Evolutionary conservation across 2,797 vertebrate genomes (phyloP), one percentile per base, ranked within the genome.

Genomic region (Rhyacichthys aspro): DNA sequence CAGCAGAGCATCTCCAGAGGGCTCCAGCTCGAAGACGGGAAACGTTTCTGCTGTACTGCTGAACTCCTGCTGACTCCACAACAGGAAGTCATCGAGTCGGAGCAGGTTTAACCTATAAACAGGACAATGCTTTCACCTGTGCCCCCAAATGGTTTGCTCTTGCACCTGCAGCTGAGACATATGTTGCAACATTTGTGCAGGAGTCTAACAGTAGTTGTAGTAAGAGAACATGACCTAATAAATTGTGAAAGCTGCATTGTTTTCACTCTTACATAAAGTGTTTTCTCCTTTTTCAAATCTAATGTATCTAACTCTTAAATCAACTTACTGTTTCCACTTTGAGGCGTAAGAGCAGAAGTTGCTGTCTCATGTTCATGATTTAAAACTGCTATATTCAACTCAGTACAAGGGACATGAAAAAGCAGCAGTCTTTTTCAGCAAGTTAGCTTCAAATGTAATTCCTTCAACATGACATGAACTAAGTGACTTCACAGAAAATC

Each of bases 1-100:
- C 74, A 72, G 60, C 63, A 75, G 72, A 85, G 70, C 62, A 73
- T 88, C 85, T 85, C 76, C 83, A 85, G 78, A 84, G 67, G 75
- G 65, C 61, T 54, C 48, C 17, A 55, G 63, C 67, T 46, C n/a
- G n/a, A 60, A 69, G 74, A 81, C 60, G 65, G 74, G 52, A 78
- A 85, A 69, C 57, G 58, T 61, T 74, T 79, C 15, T 34, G 10
- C 34, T 48, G 37, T 50, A 12, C 32, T 33, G 34, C 60, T 56
- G 18, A 19, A 42, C 52, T 63, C 11, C 7, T 38, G 11, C 9
- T 14, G 11, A 50, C 34, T 53, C 48, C 37, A 55, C n/a, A 15
- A 11, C 0, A 57, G 16, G 32, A 34, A 67, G 46, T 16, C 34
- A 3, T 14, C 39, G 14, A 19, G 47, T 32, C 11, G 47, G 38